Conservation (phyloP, 1,140 invertebrate genomes). For the Caenorhabditis tropicalis region DNA sequence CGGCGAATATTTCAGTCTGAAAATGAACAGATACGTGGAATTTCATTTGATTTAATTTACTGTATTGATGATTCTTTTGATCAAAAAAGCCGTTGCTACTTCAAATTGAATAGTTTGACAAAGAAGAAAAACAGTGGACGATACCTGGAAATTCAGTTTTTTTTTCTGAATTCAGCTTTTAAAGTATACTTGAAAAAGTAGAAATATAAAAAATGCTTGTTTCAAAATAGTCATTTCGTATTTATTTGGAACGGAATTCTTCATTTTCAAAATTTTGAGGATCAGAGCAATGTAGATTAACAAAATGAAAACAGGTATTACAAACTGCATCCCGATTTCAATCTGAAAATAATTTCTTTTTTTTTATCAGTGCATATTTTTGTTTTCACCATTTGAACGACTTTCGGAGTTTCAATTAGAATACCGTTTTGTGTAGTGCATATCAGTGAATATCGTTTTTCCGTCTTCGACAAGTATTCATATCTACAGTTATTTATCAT, state of each 20-base stretch:
- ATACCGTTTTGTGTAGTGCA: not conserved
- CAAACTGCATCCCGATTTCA: not conserved
- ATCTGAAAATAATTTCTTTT: not conserved
- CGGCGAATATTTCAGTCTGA: not conserved
- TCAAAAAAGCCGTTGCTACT: not conserved
- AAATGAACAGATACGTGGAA: not conserved
- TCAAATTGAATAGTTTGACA: not conserved
- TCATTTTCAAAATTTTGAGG: not conserved
- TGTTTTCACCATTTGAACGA: not conserved
- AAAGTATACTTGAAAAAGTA: not conserved
- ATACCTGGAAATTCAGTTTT: not conserved
- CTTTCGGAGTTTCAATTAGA: not conserved
- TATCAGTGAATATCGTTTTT: not conserved
- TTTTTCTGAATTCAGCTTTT: not conserved
- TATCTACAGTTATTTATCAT: not conserved
- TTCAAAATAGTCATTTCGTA: not conserved
- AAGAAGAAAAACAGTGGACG: not conserved
- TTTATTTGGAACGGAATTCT: not conserved
- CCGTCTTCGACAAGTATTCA: not conserved
- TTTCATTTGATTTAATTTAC: not conserved
- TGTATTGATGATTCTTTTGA: conserved; percentile 1
- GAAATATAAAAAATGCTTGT: not conserved
- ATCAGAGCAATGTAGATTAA: not conserved
- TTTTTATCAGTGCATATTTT: not conserved
- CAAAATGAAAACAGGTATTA: not conserved